These are phyloP conservation scores for Lasioglossum leucozonium DNA, from an alignment of 2,888 invertebrate genomes.

Conservation along the genomic window DNA sequence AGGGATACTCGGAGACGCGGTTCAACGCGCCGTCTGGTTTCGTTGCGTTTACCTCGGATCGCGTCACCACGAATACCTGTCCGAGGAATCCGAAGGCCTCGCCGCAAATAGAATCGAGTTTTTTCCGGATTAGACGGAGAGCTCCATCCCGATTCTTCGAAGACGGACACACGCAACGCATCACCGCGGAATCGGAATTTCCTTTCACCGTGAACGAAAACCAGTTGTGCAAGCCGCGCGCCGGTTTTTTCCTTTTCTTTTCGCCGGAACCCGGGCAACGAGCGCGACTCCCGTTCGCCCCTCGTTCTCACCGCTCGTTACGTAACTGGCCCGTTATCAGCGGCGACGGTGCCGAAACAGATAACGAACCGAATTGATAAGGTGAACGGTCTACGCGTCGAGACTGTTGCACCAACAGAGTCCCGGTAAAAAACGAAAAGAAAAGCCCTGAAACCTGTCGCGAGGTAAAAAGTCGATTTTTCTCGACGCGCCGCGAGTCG, in stretches of 20 bases:
- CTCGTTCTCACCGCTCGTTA: conserved; percentile 24
- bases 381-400: conserved; percentile 12
- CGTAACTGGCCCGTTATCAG: conserved; percentile 49
- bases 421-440: neutral
- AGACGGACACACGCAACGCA: conserved; percentile 57
- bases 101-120: conserved; percentile 55
- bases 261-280: neutral
- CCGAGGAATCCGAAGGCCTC: conserved; percentile 43
- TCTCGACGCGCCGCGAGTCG: neutral
- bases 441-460: neutral
- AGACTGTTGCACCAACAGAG: neutral
- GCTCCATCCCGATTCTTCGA: conserved; percentile 60
- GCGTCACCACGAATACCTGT: conserved; percentile 39
- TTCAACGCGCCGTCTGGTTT: conserved; percentile 13
- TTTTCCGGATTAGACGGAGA: conserved; percentile 52
- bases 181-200: conserved; percentile 71
- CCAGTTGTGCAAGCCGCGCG: conserved; percentile 64
- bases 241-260: conserved; percentile 23
- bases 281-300: conserved; percentile 19
- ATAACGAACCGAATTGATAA: conserved; percentile 34
- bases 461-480: neutral
- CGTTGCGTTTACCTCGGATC: conserved; percentile 44
- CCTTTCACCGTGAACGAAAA: conserved; percentile 71
- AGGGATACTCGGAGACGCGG: neutral
- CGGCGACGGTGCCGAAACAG: conserved; percentile 43